Base-by-base conservation (phyloP, 53 echinoderm and acorn worm species). In the Zoroaster sp. region DNA sequence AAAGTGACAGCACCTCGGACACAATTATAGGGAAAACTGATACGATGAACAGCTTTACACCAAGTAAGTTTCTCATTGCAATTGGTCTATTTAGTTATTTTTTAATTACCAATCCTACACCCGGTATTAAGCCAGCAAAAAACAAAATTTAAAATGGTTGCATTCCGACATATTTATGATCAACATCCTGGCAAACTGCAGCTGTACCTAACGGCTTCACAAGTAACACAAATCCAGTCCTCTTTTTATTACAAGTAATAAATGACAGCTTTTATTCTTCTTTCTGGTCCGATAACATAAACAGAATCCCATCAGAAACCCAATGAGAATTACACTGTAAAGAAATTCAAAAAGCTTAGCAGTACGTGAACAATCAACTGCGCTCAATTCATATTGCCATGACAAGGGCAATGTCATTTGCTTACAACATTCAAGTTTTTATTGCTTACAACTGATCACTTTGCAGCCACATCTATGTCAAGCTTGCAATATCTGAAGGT, bases 211-310 rank as follows among this genome's bases (percentile, higher is more conserved):
- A 73, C 8, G 10, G 18, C 40, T 41, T 4, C n/a, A n/a, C 73
- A 23, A 73, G 4, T 40, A 73, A 21, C 40, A 36, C 73, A 73
- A 8, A 69, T 28, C 63, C 63, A 59, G 63, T 59, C 23, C 23
- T 9, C 63, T 59, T 38, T 54, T 79, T 79, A 79, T 40, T 55
- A 13, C 63, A 39, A 55, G 79, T 39, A 79, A 79, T 79, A 79
- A 79, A 79, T 79, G 79, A 63, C 79, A 79, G 59, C 79, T 79
- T 79, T 79, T 79, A 55, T 79, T 28, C 63, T 55, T 63, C 54
- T 38, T 79, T 79, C 63, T 55, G 79, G 21, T 63, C 41, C 36
- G 52, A 79, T 55, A 79, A 59, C 23, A 23, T 79, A 79, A 79
- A 79, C 79, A 79, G 36, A 37, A 37, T 2, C 21, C 35, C 54